phyloP scores from a whole-genome alignment of 64 coral and sea anemone genomes.

The Montipora efflorescens region DNA sequence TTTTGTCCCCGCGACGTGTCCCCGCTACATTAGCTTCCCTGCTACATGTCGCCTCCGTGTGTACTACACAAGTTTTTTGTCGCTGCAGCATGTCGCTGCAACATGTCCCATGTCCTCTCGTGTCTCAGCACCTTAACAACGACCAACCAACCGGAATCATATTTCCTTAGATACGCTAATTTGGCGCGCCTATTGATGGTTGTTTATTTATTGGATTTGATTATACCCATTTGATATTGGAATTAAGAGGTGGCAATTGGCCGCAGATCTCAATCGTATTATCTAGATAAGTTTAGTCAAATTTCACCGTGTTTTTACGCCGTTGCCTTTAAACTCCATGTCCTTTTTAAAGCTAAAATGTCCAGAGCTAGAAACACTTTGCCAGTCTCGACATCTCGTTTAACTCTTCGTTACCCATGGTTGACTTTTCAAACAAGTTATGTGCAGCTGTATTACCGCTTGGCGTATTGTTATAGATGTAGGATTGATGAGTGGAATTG shows the following conservation, averaged over 20 bases:
- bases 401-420: neutral
- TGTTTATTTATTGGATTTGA: neutral
- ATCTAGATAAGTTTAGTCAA: neutral
- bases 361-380: neutral
- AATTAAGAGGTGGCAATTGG: neutral
- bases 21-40: too few relatives aligned
- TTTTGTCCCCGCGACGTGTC: too few relatives aligned
- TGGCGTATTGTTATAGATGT: too few relatives aligned
- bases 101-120: too few relatives aligned
- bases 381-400: too few relatives aligned
- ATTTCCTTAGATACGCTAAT: neutral
- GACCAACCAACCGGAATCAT: too few relatives aligned
- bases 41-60: too few relatives aligned
- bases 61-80: too few relatives aligned
- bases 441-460: neutral
- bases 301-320: neutral
- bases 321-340: neutral
- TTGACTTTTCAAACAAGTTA: neutral
- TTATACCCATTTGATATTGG: neutral
- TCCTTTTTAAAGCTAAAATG: neutral
- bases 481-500: too few relatives aligned
- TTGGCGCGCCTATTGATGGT: neutral
- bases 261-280: neutral
- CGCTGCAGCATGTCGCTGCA: too few relatives aligned
- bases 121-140: too few relatives aligned